Base-by-base conservation (phyloP, 2,797 vertebrate species). In the Octomys mimax region DNA sequence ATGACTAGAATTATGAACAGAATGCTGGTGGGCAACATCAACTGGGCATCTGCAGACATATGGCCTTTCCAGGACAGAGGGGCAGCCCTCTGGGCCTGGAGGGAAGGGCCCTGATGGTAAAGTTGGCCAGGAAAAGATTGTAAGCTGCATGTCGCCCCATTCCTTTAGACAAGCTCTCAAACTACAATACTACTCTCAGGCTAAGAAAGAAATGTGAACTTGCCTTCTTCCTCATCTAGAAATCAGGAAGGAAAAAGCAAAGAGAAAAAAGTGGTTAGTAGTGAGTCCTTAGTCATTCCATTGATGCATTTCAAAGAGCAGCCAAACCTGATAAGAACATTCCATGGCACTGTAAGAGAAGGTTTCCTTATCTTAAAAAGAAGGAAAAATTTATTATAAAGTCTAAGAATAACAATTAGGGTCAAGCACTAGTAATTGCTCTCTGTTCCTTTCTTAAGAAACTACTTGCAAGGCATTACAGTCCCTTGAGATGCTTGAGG, bases 161-260 rank as follows among this genome's bases (percentile, higher is more conserved):
- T 61, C 39, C 92, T 94, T 90, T 52, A 39, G 81, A 83, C 36
- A 87, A 95, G 66, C 5, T 95, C 86, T 90, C n/a, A 97, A 80
- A 87, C 42, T 61, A 97, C 85, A 97, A 52, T 88, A 97, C 94
- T 61, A 94, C 4, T 95, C 21, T 92, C 36, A 89, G n/a, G 94
- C 80, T 97, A 97, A 96, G 95, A 78, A 59, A 92, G 95, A 98
- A 98, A 98, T 42, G 57, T 86, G 96, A 97, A 99, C 99, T 99
- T 99, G 99, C 99, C 99, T 99, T 99, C 99, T 96, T 99, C 99
- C 98, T 98, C 98, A 98, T 99, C 99, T 99, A 99, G 98, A 98
- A 98, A 98, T 98, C 98, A 98, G 75, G 98, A 98, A 98, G 85
- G 98, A 97, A 98, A 98, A 98, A 98, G 94, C 75, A 82, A 98